Conservation (phyloP, 2,113 vertebrate species). For the Maylandia zebra region DNA sequence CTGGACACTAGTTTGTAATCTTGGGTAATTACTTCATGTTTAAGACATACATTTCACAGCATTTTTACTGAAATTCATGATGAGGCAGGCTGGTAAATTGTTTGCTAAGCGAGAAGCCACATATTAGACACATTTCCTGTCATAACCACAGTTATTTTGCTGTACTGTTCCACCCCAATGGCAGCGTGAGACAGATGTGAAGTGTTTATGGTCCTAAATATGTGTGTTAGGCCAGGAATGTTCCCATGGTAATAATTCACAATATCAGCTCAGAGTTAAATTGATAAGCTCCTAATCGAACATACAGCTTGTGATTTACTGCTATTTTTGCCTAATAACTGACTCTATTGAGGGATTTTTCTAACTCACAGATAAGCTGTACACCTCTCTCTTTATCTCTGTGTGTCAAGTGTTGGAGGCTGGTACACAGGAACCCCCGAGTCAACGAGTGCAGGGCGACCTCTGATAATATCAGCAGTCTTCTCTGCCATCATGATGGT, state of each 20-base stretch:
- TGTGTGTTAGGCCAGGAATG: neutral
- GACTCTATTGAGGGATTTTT: neutral
- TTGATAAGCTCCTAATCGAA: neutral
- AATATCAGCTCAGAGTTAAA: neutral
- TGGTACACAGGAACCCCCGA: conserved; percentile 78
- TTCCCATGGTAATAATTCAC: neutral
- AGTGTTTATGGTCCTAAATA: neutral
- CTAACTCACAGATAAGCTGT: neutral
- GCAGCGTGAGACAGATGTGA: neutral
- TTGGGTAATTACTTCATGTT: neutral
- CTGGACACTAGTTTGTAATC: neutral
- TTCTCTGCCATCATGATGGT: conserved; percentile 98
- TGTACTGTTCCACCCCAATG: neutral
- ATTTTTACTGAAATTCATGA: neutral
- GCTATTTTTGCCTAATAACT: neutral
- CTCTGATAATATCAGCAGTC: conserved; percentile 86
- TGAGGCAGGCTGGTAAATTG: neutral
- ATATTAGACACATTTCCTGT: neutral
- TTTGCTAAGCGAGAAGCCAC: neutral
- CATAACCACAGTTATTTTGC: neutral
- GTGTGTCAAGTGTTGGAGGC: conserved; percentile 74
- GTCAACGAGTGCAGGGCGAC: conserved; percentile 73
- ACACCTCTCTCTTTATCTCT: conserved; percentile 64
- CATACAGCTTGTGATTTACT: neutral
- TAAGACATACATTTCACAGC: neutral